These are phyloP conservation scores for Yponomeuta plumbellus DNA, from an alignment of 2,888 invertebrate genomes.

Conservation along the genomic window DNA sequence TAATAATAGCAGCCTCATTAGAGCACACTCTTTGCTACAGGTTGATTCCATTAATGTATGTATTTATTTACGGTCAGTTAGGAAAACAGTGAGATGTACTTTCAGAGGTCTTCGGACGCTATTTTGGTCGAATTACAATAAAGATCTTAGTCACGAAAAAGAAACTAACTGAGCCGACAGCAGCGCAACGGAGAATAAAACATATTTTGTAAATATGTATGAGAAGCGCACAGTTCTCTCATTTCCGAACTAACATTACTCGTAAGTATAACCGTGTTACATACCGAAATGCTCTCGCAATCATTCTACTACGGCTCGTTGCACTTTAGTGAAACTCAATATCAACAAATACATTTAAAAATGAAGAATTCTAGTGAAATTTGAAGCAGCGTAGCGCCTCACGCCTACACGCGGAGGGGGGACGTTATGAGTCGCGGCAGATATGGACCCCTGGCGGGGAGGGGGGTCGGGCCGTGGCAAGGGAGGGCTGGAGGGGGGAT, in stretches of 20 bases:
- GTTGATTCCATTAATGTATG: neutral
- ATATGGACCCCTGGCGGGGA: slow-evolving; percentile 22
- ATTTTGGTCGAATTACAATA: neutral
- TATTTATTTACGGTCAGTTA: neutral
- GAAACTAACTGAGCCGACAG: too few species aligned
- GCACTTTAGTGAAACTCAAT: neutral
- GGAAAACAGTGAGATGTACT: neutral
- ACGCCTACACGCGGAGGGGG: slow-evolving; percentile 26
- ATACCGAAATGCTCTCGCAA: too few species aligned
- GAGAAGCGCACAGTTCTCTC: neutral
- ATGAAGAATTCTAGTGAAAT: slow-evolving; percentile 22
- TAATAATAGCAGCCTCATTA: too few species aligned
- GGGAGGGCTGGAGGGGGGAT: slow-evolving; percentile 23
- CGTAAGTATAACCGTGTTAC: too few species aligned
- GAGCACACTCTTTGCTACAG: neutral
- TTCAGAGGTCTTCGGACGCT: neutral
- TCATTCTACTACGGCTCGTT: neutral
- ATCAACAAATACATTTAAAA: slow-evolving; percentile 11
- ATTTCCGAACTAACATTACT: neutral
- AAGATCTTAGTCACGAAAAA: neutral
- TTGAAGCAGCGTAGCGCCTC: slow-evolving; percentile 32
- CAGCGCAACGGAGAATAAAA: too few species aligned
- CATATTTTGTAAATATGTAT: too few species aligned
- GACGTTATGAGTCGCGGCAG: slow-evolving; percentile 25
- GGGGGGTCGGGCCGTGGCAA: slow-evolving; percentile 23